Evolutionary conservation across 2,113 vertebrate species (phyloP).

Genomic region (Indicator indicator): DNA sequence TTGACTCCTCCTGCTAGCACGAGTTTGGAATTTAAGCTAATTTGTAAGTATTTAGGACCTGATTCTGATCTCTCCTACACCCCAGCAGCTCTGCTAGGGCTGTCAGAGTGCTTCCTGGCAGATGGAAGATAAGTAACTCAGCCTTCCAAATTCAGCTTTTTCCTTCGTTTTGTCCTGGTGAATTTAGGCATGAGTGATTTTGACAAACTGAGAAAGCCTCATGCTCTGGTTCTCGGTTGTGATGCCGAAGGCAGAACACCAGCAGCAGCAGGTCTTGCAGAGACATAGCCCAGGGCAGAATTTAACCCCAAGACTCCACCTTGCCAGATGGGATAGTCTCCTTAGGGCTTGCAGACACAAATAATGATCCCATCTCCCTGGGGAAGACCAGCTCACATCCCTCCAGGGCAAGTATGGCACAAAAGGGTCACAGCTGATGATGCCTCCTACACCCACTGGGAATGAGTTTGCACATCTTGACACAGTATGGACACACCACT

Average conservation of each 20-base stretch:
- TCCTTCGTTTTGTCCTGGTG: not conserved
- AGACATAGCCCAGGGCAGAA: not conserved
- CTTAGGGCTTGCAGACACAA: not conserved
- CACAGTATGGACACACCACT: rapidly evolving
- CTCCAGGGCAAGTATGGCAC: not conserved
- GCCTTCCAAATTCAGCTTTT: rapidly evolving
- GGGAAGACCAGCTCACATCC: not conserved
- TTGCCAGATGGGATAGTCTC: slow-evolving; percentile 9
- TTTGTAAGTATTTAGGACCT: slow-evolving; percentile 40
- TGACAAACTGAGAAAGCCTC: not conserved
- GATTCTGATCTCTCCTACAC: not conserved
- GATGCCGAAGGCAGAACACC: rapidly evolving
- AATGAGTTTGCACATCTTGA: not conserved
- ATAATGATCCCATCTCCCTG: not conserved
- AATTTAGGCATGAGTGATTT: not conserved
- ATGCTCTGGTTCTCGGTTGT: rapidly evolving
- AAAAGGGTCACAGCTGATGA: not conserved
- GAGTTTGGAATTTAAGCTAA: slow-evolving; percentile 32
- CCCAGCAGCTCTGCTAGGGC: not conserved
- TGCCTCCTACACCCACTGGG: not conserved
- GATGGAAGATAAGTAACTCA: not conserved
- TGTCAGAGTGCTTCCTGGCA: not conserved
- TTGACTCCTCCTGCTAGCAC: not conserved
- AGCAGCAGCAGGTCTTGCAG: rapidly evolving
- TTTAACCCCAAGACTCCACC: not conserved